A percentile compares a stretch with the other conserved stretches of the same genome.
Evolutionary conservation across 2,797 vertebrate genomes (phyloP).

Genomic region (Hypotaenidia okinawae): DNA sequence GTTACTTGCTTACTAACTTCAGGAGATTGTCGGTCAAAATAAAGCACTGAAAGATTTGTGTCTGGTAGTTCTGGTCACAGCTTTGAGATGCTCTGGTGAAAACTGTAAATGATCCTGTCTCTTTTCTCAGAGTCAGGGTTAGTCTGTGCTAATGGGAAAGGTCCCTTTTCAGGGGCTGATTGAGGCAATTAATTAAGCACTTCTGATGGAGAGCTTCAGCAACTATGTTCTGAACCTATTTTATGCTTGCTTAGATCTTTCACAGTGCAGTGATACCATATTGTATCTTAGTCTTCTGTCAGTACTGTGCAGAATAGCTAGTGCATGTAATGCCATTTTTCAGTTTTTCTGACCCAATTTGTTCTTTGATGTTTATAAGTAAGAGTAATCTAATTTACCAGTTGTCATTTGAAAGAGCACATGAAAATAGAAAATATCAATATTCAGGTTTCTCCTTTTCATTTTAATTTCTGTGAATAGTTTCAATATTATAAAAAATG

Average conservation of each 20-base stretch:
- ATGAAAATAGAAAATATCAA: background rate
- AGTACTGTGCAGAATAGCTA: background rate
- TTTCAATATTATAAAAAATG: background rate
- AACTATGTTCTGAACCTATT: background rate
- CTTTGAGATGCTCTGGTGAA: slow-evolving; percentile 5
- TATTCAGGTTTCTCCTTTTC: background rate
- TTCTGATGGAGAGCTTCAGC: background rate
- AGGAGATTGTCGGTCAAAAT: background rate
- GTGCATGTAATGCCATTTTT: background rate
- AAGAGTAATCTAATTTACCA: slow-evolving; percentile 37
- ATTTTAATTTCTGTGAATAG: background rate
- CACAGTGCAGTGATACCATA: background rate
- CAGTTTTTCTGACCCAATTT: background rate
- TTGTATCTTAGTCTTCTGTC: background rate
- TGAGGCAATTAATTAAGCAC: slow-evolving; percentile 14
- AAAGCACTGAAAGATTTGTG: slow-evolving; percentile 13
- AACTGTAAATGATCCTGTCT: background rate
- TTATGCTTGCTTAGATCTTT: slow-evolving; percentile 25
- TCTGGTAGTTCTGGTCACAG: slow-evolving; percentile 20
- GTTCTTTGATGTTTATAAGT: slow-evolving; percentile 40
- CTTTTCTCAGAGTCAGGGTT: background rate
- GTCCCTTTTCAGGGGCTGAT: background rate
- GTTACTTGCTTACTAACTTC: background rate
- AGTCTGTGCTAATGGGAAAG: slow-evolving; percentile 8
- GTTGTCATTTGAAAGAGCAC: background rate